phyloP scores from a whole-genome alignment of 2,113 vertebrate genomes.

The Esox niger region DNA sequence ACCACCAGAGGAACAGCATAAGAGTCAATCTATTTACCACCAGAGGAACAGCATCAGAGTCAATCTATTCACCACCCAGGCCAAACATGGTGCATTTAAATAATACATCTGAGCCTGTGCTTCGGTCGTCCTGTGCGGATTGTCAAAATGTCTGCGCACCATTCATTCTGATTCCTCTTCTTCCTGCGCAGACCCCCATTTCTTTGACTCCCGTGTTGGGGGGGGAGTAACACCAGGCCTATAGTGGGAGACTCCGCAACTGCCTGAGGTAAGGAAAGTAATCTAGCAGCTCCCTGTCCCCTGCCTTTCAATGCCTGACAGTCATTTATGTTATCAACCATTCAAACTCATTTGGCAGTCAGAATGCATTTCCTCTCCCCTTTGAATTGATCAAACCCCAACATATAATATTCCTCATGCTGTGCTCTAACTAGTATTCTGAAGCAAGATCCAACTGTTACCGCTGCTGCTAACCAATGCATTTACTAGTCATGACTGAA shows the following conservation, averaged over 20 bases:
- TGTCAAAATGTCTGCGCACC: slow-evolving; percentile 15
- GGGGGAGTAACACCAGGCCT: slow-evolving; percentile 30
- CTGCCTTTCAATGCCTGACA: slow-evolving; percentile 67
- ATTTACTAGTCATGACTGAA: too few relatives aligned
- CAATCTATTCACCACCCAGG: not conserved
- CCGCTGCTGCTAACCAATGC: too few relatives aligned
- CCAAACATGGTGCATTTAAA: slow-evolving; percentile 53
- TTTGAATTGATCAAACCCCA: slow-evolving; percentile 67
- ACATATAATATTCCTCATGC: slow-evolving; percentile 64
- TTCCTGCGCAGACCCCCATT: slow-evolving; percentile 32
- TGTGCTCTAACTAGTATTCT: too few relatives aligned
- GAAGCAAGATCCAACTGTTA: too few relatives aligned
- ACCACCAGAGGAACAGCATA: too few relatives aligned
- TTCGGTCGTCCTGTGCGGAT: too few relatives aligned
- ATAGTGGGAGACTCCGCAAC: slow-evolving; percentile 70
- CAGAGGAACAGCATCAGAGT: not conserved
- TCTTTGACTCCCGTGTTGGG: too few relatives aligned
- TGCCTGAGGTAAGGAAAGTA: slow-evolving; percentile 75
- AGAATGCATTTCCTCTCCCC: slow-evolving; percentile 69
- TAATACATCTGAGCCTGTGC: slow-evolving; percentile 52
- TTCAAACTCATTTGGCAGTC: slow-evolving; percentile 72
- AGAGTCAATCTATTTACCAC: not conserved
- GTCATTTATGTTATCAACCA: slow-evolving; percentile 75
- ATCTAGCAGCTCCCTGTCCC: slow-evolving; percentile 68
- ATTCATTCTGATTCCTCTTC: slow-evolving; percentile 75